Percentiles rank a stretch among this genome's conserved stretches.
Conservation (phyloP, 2,797 vertebrate species). For the Myiotriccus ornatus region DNA sequence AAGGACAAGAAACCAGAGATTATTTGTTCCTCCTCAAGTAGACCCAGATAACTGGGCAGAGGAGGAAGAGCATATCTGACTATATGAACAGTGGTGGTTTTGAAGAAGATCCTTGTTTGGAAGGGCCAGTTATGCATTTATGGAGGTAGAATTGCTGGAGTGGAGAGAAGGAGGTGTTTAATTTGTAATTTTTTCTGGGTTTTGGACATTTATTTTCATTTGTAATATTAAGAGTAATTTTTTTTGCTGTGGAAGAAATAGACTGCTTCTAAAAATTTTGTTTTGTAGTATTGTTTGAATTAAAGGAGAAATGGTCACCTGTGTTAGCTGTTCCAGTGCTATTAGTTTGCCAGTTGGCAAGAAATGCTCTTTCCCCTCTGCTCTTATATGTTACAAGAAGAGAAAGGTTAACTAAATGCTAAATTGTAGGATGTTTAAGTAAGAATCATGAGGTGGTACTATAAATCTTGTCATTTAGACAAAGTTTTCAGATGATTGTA, state of each 20-base stretch:
- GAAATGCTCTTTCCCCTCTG: not conserved
- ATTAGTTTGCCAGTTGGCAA: not conserved
- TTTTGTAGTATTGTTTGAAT: not conserved
- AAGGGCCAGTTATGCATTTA: not conserved
- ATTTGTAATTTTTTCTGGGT: not conserved
- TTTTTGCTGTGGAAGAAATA: not conserved
- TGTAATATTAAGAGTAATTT: not conserved
- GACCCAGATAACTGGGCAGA: not conserved
- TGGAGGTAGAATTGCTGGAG: not conserved
- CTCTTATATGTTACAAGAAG: not conserved
- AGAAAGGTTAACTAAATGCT: not conserved
- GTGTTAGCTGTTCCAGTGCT: not conserved
- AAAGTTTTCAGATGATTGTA: not conserved
- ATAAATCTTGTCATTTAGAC: not conserved
- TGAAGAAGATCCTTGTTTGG: not conserved
- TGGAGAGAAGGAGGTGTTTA: not conserved
- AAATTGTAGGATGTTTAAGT: not conserved
- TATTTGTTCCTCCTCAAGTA: not conserved
- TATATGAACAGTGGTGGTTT: not conserved
- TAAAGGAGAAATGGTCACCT: not conserved
- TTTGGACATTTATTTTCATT: too few relatives aligned
- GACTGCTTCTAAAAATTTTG: not conserved
- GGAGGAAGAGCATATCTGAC: not conserved
- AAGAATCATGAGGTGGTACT: not conserved
- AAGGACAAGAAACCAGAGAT: not conserved